Base-by-base conservation (phyloP, 1,140 invertebrate genomes). In the Chionoecetes opilio region DNA sequence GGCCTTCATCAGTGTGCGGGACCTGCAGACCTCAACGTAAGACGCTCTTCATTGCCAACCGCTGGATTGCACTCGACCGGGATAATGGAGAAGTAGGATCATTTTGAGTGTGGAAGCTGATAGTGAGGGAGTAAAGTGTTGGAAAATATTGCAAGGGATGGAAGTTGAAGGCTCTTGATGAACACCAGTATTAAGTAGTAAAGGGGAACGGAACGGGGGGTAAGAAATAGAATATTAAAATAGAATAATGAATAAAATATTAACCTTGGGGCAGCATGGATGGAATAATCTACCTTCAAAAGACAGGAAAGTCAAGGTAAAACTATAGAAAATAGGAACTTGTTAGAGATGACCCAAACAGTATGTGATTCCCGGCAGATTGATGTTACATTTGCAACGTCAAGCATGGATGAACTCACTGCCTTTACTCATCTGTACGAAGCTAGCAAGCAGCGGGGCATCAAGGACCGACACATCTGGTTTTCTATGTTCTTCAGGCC, bases 41-140 rank as follows among this genome's bases (percentile, higher is more conserved):
- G 89, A 97, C 96, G 92, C 96, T 97, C 85, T 97, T 97, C 96
- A 97, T 97, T 31, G 96, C 96, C 32, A 97, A 97, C 96, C 96
- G 96, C 93, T 97, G 97, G 97, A 97, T 97, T 91, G 97, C 97
- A 75, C 97, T 97, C 3, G 97, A 97, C 94, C 97, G 97, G 96
- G 97, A 97, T 37, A 97, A 97, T 35, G 90, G 82, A 17, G 31
- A 92, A 53, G 88, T 96, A 86, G 82, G 94, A 21, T 5, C n/a
- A 75, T 2, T 5, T n/a, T 75, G 63, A 5, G 11, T 11, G 63
- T 75, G 63, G 21, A n/a, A 21, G 63, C 6, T 75, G 63, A n/a
- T n/a, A n/a, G n/a, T n/a, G n/a, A n/a, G n/a, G n/a, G n/a, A n/a
- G n/a, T n/a, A n/a, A n/a, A n/a, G n/a, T n/a, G n/a, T n/a, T n/a